Evolutionary conservation across 2,888 invertebrate genomes (phyloP).

Genomic region (Philaethria dido): DNA sequence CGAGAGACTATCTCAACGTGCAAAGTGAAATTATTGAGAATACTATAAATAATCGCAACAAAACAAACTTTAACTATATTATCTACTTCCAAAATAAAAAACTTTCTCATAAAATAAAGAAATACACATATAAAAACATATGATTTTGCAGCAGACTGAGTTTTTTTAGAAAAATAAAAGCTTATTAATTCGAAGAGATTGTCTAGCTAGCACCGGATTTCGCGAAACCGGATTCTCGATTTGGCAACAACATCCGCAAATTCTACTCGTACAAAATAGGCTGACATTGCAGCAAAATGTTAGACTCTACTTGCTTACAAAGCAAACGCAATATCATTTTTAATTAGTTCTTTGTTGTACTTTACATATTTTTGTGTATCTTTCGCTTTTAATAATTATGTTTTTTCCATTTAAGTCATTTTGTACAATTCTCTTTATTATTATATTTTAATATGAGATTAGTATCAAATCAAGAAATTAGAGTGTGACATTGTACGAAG

Average conservation of each 20-base stretch:
- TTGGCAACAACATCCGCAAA: constrained; percentile 43
- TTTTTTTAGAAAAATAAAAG: constrained; percentile 30
- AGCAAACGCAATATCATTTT: constrained; percentile 21
- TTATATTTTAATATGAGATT: background rate
- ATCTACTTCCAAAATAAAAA: background rate
- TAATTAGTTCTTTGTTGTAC: constrained; percentile 9
- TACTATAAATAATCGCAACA: too few relatives aligned
- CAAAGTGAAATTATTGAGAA: too few relatives aligned
- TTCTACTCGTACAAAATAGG: constrained; percentile 37
- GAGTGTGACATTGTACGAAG: background rate
- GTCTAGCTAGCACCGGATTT: constrained; percentile 33
- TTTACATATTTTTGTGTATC: background rate
- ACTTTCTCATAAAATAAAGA: background rate
- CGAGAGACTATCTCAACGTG: too few relatives aligned
- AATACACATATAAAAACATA: background rate
- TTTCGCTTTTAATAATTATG: background rate
- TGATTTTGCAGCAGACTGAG: background rate
- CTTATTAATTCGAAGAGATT: constrained; percentile 39
- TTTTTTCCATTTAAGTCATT: background rate
- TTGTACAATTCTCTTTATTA: background rate
- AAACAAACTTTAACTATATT: too few relatives aligned
- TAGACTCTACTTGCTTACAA: constrained; percentile 16
- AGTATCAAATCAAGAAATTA: background rate
- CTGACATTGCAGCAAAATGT: constrained; percentile 30
- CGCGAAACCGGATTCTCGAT: constrained; percentile 38